A percentile compares a stretch with the other conserved stretches of the same genome.
phyloP scores from a whole-genome alignment of 1,140 invertebrate genomes.

The Ooceraea biroi region DNA sequence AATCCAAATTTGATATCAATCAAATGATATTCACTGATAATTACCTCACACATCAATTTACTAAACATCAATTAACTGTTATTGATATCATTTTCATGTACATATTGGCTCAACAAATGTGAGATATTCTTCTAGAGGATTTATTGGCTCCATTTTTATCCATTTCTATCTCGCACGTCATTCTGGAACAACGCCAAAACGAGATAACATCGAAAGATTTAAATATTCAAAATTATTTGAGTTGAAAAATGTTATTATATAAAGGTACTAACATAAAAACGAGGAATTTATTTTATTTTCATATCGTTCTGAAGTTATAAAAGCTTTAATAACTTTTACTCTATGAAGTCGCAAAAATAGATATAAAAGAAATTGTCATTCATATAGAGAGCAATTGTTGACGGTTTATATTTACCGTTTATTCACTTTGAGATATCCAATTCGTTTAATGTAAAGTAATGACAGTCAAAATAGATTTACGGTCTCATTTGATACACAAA shows the following conservation, averaged over 20 bases:
- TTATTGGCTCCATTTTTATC: background rate
- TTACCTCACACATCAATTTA: background rate
- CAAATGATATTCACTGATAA: background rate
- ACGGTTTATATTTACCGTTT: background rate
- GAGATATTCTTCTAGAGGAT: background rate
- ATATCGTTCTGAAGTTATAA: too few relatives aligned
- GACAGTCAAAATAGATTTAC: slow-evolving; percentile 15
- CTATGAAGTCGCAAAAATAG: too few relatives aligned
- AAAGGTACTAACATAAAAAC: background rate
- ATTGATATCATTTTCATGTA: background rate
- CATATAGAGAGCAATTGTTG: background rate
- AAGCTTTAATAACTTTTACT: too few relatives aligned
- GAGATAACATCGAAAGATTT: background rate
- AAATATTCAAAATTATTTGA: background rate
- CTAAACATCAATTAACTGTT: too few relatives aligned
- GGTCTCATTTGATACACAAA: background rate
- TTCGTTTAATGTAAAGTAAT: slow-evolving; percentile 11
- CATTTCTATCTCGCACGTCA: background rate
- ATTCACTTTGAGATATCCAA: background rate
- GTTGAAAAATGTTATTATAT: background rate
- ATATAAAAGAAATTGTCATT: background rate
- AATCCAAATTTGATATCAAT: background rate
- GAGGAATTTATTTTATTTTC: background rate
- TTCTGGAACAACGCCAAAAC: background rate
- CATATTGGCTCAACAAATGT: background rate